Evolutionary conservation across 1,140 invertebrate species (phyloP), one percentile per base, ranked within the genome.

Genomic region (Atta colombica): DNA sequence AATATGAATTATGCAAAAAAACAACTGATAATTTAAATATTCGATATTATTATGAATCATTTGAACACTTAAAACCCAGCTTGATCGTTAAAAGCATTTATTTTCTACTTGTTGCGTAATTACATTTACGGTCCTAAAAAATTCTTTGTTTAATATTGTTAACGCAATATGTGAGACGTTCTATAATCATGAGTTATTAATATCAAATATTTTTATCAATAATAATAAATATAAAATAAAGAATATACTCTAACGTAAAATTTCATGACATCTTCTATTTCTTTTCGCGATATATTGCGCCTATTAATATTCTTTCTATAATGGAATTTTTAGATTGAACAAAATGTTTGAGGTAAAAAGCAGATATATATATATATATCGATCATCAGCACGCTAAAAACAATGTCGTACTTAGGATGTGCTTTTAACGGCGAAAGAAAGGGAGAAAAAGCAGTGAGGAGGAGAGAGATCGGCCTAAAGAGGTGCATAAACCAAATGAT

Each of bases 291-390:
- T 66, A 14, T 80, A 35, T 68, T 68, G 77, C 45, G 18, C 51
- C 51, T 68, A 31, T 25, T 21, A 18, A n/a, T 25, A 45, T 63
- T 21, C 21, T 21, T 80, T 80, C n/a, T 14, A 31, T 69, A 80
- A 80, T 80, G 49, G 63, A 80, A 63, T 49, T 80, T 80, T 80
- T 80, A 80, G 31, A 80, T 69, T 69, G 49, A 25, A 80, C n/a
- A 53, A 28, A 78, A 78, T 68, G 45, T 49, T 45, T 49, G 77
- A 14, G 3, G 77, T 7, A 31, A 31, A 77, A 45, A 77, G 39
- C 58, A 28, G 77, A 80, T 69, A 55, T 78, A 21, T 21, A 80
- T 69, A 55, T 78, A 21, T 21, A 78, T 80, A 80, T 69, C 65
- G 31, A 80, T 69, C 65, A n/a, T 35, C 49, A 18, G 49, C 25